These are phyloP conservation scores for Adelphocoris suturalis DNA, from an alignment of 2,888 invertebrate species.

Conservation along the genomic window DNA sequence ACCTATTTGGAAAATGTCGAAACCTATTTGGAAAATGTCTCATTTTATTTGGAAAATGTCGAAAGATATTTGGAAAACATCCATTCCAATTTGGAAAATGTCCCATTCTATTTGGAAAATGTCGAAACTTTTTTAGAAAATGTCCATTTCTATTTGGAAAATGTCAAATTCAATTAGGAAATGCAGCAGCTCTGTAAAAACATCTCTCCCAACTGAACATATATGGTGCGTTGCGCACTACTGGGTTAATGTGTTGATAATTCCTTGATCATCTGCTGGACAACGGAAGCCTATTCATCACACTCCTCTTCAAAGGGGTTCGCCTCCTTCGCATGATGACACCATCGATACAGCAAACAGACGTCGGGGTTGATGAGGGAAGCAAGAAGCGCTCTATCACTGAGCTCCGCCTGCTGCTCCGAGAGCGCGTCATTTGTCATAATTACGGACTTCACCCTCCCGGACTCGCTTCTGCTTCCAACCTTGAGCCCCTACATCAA, in stretches of 20 bases:
- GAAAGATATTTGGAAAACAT: too few species aligned
- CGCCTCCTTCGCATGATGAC: not conserved
- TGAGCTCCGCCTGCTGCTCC: not conserved
- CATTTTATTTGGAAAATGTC: too few species aligned
- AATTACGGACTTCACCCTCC: conserved; percentile 29
- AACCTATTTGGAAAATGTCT: too few species aligned
- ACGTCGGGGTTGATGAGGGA: conserved; percentile 23
- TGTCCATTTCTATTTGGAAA: too few species aligned
- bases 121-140: too few species aligned
- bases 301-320: not conserved
- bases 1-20: too few species aligned
- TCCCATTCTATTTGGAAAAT: too few species aligned
- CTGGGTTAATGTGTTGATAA: not conserved
- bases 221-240: too few species aligned
- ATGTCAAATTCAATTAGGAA: too few species aligned
- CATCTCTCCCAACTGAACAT: too few species aligned
- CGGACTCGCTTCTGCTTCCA: not conserved
- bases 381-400: conserved; percentile 31
- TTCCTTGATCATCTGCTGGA: not conserved
- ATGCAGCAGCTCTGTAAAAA: too few species aligned
- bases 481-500: conserved; percentile 32
- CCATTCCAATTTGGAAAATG: too few species aligned
- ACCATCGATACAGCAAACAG: conserved; percentile 27
- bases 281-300: not conserved
- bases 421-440: conserved; percentile 34